phyloP scores from a whole-genome alignment of 2,797 vertebrate species.

The Malurus leucopterus region DNA sequence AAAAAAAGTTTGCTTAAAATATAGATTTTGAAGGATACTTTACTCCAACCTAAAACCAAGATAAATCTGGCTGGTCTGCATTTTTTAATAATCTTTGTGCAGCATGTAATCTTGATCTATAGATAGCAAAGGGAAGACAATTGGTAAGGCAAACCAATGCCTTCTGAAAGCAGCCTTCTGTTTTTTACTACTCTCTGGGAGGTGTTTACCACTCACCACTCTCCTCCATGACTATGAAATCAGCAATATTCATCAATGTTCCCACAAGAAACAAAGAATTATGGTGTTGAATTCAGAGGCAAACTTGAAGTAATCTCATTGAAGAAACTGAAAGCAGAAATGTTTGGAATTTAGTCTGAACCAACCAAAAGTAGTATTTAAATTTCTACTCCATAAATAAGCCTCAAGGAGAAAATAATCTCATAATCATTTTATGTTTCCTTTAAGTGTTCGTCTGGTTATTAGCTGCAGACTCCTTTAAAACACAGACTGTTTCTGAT shows the following conservation, averaged over 20 bases:
- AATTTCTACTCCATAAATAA: neutral
- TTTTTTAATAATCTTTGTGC: neutral
- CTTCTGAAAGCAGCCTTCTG: neutral
- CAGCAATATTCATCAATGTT: neutral
- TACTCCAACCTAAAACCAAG: neutral
- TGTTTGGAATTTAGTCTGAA: neutral
- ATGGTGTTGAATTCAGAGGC: neutral
- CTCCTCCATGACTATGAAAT: neutral
- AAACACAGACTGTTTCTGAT: neutral
- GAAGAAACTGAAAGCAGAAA: neutral
- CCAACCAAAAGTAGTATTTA: neutral
- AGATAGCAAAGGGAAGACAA: neutral
- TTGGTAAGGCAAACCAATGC: neutral
- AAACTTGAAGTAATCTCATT: neutral
- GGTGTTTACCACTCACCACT: neutral
- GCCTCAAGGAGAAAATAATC: neutral
- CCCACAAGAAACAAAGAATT: neutral
- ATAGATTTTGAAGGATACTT: neutral
- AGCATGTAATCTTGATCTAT: neutral
- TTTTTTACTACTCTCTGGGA: neutral
- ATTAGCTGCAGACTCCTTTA: neutral
- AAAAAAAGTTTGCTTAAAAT: slow-evolving; percentile 20
- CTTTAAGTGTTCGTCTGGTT: neutral
- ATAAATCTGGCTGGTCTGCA: neutral
- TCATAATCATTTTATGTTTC: neutral